Evolutionary conservation across 2,888 invertebrate species (phyloP).

Genomic region (Eudasyphora cyanicolor): DNA sequence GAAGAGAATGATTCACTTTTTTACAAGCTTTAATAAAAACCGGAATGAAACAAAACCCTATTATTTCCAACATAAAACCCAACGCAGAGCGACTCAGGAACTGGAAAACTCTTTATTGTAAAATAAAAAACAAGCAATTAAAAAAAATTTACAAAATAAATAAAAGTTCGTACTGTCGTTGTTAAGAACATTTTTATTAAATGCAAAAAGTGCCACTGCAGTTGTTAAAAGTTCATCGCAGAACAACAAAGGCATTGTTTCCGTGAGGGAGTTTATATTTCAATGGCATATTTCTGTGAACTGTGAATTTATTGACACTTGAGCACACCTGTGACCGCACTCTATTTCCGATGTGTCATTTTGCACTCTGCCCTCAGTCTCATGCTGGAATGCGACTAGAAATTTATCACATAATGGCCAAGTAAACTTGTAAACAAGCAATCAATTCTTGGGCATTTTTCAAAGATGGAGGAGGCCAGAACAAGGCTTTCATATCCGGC

Average conservation of each 20-base stretch:
- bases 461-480: background rate
- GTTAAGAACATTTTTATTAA: conserved; percentile 4
- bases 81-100: no score
- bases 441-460: conserved; percentile 9
- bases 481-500: background rate
- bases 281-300: conserved; percentile 35
- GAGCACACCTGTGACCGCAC: conserved; percentile 46
- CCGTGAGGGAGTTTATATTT: conserved; percentile 33
- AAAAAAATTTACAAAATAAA: background rate
- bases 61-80: no score
- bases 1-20: no score
- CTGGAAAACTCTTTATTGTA: background rate
- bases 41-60: no score
- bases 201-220: conserved; percentile 8
- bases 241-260: conserved; percentile 6
- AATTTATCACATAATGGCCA: conserved; percentile 30
- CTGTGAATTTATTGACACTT: conserved; percentile 51
- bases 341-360: conserved; percentile 2
- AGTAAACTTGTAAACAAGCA: conserved; percentile 29
- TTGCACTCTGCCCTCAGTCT: background rate
- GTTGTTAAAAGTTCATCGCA: conserved; percentile 27
- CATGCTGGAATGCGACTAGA: background rate
- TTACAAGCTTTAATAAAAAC: no score
- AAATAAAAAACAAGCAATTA: conserved; percentile 13
- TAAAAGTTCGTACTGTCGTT: background rate